These are phyloP conservation scores for Drosophila arizonae DNA, from an alignment of 1,140 invertebrate genomes.

Conservation along the genomic window DNA sequence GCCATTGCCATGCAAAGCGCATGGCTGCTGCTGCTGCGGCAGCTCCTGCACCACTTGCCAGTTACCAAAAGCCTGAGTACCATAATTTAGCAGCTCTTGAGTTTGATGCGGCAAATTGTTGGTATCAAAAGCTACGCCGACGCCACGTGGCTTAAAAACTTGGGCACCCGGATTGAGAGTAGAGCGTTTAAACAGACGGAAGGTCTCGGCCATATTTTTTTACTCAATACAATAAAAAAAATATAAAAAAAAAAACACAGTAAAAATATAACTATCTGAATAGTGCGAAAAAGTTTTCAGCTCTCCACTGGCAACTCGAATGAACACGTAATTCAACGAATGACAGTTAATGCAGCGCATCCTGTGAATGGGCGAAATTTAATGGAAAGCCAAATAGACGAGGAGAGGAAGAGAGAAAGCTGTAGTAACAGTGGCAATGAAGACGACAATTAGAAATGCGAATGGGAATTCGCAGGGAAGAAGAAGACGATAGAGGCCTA, in stretches of 20 bases:
- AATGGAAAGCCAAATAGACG: not conserved
- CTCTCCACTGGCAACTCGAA: not conserved
- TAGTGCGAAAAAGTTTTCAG: not conserved
- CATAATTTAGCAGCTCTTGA: not conserved
- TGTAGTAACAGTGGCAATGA: not conserved
- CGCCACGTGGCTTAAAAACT: not conserved
- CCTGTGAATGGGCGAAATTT: not conserved
- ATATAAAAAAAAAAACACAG: not conserved
- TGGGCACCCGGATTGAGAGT: constrained; percentile 2
- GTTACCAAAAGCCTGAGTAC: not conserved
- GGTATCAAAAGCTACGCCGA: no score
- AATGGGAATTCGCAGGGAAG: no score
- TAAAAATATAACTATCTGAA: constrained; percentile 6
- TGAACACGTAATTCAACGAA: no score
- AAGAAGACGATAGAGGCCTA: no score
- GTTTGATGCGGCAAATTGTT: not conserved
- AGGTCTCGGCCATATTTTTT: not conserved
- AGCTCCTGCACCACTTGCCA: not conserved
- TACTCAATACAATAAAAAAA: not conserved
- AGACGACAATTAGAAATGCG: no score
- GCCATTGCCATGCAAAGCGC: not conserved
- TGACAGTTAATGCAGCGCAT: not conserved
- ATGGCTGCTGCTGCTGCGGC: not conserved
- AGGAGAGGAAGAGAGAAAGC: not conserved
- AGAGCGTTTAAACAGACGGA: not conserved